Evolutionary conservation across 1,140 invertebrate genomes (phyloP), one percentile per base, ranked within the genome.

Genomic region (Papilio aristodemus): DNA sequence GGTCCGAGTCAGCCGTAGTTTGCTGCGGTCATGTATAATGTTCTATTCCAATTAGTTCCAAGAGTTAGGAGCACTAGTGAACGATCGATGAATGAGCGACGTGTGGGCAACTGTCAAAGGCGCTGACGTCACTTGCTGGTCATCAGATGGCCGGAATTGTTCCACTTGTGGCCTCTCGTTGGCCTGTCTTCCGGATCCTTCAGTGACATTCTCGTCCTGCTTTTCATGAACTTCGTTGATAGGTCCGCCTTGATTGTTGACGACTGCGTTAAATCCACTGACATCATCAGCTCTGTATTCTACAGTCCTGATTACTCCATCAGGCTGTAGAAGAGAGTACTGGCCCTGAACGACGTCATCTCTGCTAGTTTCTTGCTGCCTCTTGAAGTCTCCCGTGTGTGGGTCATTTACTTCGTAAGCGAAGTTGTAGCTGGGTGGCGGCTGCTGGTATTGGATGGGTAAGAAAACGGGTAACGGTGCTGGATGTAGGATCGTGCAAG

Each of bases 311-410:
- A 74, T 75, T 46, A 81, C 76, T 59, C 87, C 86, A 69, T 89
- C 87, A n/a, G 85, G 74, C 54, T 87, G 85, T 39, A 83, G 71
- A 6, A 83, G 72, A n/a, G 81, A 77, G 69, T 86, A 84, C 50
- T 77, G 73, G 9, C 93, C 93, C 50, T 85, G 79, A 8, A 93
- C 93, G 27, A 91, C 68, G 71, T 93, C 91, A 0, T 92, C 93
- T 67, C 89, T 79, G 25, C 90, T 79, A 50, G 70, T 82, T 78
- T 92, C 90, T 14, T 83, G 70, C 67, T 89, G 85, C 38, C 75
- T 78, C 75, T 92, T 92, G 68, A 84, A 81, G 74, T 92, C 91
- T 14, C 92, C 88, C 71, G 84, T 93, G 77, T 80, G 83, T 6
- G 86, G 79, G 71, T 92, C 90, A 11, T 80, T 79, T 1, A 92